phyloP scores from a whole-genome alignment of 2,888 invertebrate genomes.

The Phanerotoma sp. region DNA sequence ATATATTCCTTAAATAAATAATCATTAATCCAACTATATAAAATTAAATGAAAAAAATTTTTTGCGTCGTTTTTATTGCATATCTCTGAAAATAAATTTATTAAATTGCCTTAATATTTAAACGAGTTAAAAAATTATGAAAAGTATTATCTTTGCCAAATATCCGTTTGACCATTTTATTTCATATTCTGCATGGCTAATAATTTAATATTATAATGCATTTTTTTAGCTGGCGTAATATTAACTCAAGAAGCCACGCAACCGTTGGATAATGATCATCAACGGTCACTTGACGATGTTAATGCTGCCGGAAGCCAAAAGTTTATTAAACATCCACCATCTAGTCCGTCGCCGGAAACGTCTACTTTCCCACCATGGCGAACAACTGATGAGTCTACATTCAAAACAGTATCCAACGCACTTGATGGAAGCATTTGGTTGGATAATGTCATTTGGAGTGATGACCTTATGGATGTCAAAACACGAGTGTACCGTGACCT shows the following conservation, averaged over 20 bases:
- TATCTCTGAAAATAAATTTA: no score
- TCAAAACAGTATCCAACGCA: slow-evolving; percentile 66
- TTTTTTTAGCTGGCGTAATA: slow-evolving; percentile 68
- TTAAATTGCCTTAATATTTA: no score
- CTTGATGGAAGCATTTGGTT: slow-evolving; percentile 70
- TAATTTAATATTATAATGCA: background rate
- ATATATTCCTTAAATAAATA: no score
- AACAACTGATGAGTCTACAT: slow-evolving; percentile 50
- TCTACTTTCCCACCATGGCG: slow-evolving; percentile 51
- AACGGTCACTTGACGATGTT: slow-evolving; percentile 63
- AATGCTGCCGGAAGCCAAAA: slow-evolving; percentile 58
- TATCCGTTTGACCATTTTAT: no score
- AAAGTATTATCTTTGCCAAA: no score
- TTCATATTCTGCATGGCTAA: no score
- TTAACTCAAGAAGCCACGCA: slow-evolving; percentile 66
- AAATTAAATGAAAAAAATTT: no score
- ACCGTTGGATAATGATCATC: slow-evolving; percentile 45
- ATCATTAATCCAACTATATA: no score
- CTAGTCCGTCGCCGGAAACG: slow-evolving; percentile 50
- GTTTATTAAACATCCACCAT: slow-evolving; percentile 50
- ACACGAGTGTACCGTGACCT: slow-evolving; percentile 67
- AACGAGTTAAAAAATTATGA: no score
- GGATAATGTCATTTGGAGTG: slow-evolving; percentile 66
- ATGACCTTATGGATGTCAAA: slow-evolving; percentile 63
- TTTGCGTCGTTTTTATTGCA: no score